These are phyloP conservation scores for Cryptocephalus moraei DNA, from an alignment of 2,888 invertebrate genomes.

Conservation along the genomic window DNA sequence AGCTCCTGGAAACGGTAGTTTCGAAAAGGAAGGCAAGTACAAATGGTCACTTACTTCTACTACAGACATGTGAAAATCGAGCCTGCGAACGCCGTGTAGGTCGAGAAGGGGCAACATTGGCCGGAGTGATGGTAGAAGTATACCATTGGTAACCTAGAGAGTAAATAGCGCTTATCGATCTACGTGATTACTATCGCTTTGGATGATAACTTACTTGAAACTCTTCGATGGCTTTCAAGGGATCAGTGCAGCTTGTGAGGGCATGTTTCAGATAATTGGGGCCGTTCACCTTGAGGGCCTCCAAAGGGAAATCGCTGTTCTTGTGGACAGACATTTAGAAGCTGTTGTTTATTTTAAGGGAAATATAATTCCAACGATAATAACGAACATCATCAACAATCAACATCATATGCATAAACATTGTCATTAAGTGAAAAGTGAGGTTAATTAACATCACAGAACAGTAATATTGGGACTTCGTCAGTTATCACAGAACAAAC, in stretches of 20 bases:
- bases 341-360: too few species aligned
- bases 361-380: too few species aligned
- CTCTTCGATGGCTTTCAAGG: conserved; percentile 95
- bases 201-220: conserved; percentile 58
- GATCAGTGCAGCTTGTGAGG: conserved; percentile 91
- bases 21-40: conserved; percentile 1
- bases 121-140: conserved; percentile 79
- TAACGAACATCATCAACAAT: too few species aligned
- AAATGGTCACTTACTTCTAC: conserved; percentile 52
- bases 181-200: background rate
- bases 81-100: conserved; percentile 81
- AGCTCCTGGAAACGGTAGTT: conserved; percentile 40
- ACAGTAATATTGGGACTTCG: too few species aligned
- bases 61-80: conserved; percentile 92
- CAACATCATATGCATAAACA: too few species aligned
- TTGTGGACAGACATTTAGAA: too few species aligned
- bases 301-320: conserved; percentile 33
- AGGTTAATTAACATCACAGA: too few species aligned
- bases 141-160: conserved; percentile 74
- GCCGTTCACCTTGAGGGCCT: conserved; percentile 36
- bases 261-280: conserved; percentile 56
- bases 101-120: conserved; percentile 94
- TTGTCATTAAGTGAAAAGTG: too few species aligned
- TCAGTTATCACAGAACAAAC: too few species aligned
- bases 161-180: background rate